Base-by-base conservation (phyloP, 2,888 invertebrate species). In the Spodoptera littoralis region DNA sequence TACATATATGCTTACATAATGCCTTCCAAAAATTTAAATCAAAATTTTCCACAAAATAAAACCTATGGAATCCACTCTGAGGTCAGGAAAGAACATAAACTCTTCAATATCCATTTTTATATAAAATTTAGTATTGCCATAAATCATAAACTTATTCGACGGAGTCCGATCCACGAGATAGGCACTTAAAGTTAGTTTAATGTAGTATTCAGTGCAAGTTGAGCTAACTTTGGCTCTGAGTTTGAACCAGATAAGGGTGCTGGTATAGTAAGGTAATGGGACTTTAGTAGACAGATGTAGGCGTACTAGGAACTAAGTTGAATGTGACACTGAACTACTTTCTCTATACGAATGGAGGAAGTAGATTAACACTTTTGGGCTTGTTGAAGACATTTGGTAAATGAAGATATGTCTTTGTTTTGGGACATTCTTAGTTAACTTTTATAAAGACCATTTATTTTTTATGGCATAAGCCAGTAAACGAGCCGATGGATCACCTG, bases 91-190 rank as follows among this genome's bases (percentile, higher is more conserved):
- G 56, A 57, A 57, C 67, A 57, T 65, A 62, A 66, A 43, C 47
- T 60, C 59, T 62, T 63, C 60, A 66, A 74, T 76, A 74, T 65
- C 62, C 56, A 66, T 73, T 81, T 85, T 84, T 81, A 75, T 73
- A 70, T 73, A 60, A 78, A 85, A 86, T 68, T 80, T 82, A 36
- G 36, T 36, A 63, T 73, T 67, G 80, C 54, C 76, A 86, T 88
- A 88, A 88, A 88, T 88, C 88, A 88, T 86, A 84, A 86, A 88
- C 85, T 88, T 85, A 66, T 71, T 71, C 74, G 73, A 73, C 59
- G 61, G 64, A 78, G 73, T 76, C 71, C 71, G 77, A 72, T 77
- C 76, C 72, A 69, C 76, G 65, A 81, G 86, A 86, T 84, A 83
- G 84, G 81, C 84, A 84, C 84, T 88, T 84, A 73, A 86, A 85